phyloP scores from a whole-genome alignment of 2,888 invertebrate genomes.

The Drosophila siamana region DNA sequence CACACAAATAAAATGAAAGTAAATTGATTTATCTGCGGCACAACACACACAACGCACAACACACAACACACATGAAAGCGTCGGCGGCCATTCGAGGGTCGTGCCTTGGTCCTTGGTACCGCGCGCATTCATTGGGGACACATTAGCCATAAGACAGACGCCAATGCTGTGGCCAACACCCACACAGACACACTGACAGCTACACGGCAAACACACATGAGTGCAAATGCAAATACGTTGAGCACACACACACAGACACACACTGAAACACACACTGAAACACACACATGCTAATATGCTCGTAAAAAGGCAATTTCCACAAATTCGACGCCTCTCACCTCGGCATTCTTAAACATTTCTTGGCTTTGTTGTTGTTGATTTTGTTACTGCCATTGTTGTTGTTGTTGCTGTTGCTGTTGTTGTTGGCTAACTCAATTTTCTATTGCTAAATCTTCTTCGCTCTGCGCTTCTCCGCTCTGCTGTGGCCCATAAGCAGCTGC shows the following conservation, averaged over 20 bases:
- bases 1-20: constrained; percentile 77
- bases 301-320: constrained; percentile 83
- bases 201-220: constrained; percentile 36
- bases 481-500: constrained; percentile 55
- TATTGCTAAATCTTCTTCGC: constrained; percentile 71
- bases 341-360: constrained; percentile 53
- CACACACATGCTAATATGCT: constrained; percentile 72
- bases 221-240: constrained; percentile 65
- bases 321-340: constrained; percentile 63
- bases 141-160: constrained; percentile 76
- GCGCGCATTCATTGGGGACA: constrained; percentile 81
- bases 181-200: constrained; percentile 12
- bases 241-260: constrained; percentile 31
- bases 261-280: constrained; percentile 38
- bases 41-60: constrained; percentile 18
- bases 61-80: constrained; percentile 31
- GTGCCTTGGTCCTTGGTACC: constrained; percentile 44
- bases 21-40: constrained; percentile 80
- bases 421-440: constrained; percentile 78
- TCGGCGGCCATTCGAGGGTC: constrained; percentile 48
- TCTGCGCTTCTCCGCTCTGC: constrained; percentile 28
- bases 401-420: constrained; percentile 42
- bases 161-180: constrained; percentile 52
- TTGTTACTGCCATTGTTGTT: constrained; percentile 40
- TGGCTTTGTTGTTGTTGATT: constrained; percentile 26